Conservation (phyloP, 2,797 vertebrate species). For the Pantherophis vulpinus region DNA sequence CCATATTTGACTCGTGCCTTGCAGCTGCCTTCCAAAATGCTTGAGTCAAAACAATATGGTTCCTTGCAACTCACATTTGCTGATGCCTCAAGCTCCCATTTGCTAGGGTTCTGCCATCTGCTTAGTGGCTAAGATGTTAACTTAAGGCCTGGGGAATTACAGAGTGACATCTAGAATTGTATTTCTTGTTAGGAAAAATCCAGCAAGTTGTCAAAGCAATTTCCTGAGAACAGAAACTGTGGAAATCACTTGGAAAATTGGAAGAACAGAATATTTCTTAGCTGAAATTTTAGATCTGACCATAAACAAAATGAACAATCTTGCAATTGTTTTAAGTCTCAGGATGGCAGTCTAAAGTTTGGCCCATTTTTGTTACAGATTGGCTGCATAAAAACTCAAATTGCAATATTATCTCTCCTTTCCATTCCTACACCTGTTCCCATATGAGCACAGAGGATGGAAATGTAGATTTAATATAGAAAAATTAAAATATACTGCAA, state of each 20-base stretch:
- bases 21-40: neutral
- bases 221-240: neutral
- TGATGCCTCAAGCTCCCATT: neutral
- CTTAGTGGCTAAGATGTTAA: neutral
- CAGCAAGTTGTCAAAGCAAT: neutral
- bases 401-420: neutral
- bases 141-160: neutral
- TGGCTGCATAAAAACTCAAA: neutral
- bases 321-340: neutral
- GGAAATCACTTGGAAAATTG: neutral
- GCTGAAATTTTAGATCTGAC: neutral
- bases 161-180: neutral
- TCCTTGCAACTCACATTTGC: neutral
- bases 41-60: neutral
- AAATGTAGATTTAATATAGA: neutral
- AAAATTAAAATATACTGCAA: conserved; percentile 51
- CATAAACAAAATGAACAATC: neutral
- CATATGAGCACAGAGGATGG: neutral
- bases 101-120: neutral
- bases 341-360: neutral
- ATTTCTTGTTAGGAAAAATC: neutral
- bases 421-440: neutral
- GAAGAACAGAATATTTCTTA: neutral
- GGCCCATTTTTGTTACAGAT: neutral
- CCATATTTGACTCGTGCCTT: neutral